Percentiles rank a stretch among this genome's conserved stretches.
Evolutionary conservation across 2,113 vertebrate genomes (phyloP).

Genomic region (Ictalurus furcatus): DNA sequence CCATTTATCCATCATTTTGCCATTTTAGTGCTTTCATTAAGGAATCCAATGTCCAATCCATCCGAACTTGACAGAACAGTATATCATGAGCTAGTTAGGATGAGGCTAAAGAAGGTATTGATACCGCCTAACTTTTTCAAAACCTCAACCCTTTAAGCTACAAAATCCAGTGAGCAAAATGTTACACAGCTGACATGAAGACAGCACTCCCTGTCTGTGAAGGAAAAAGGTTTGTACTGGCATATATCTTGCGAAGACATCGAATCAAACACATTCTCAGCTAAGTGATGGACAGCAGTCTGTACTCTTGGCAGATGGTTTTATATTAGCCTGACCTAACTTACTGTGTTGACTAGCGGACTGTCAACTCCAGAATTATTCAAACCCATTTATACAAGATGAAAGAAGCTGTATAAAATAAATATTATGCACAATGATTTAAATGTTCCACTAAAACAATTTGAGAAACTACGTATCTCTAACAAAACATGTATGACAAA

Average conservation of each 20-base stretch:
- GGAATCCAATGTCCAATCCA: background rate
- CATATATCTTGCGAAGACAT: background rate
- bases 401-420: background rate
- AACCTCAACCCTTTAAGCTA: background rate
- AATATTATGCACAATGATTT: background rate
- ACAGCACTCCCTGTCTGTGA: background rate
- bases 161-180: background rate
- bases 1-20: constrained; percentile 16
- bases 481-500: background rate
- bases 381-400: background rate
- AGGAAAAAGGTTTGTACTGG: background rate
- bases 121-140: background rate
- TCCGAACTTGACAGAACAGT: background rate
- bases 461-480: background rate
- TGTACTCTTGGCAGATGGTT: background rate
- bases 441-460: background rate
- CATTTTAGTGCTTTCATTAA: background rate
- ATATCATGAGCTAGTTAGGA: background rate
- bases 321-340: background rate
- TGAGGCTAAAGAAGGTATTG: background rate
- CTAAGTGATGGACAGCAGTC: background rate
- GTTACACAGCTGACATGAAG: constrained; percentile 6
- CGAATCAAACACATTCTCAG: constrained; percentile 1
- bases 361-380: background rate
- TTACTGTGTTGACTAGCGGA: background rate